Conservation (phyloP, 1,140 invertebrate species). For the Bombus confusus region DNA sequence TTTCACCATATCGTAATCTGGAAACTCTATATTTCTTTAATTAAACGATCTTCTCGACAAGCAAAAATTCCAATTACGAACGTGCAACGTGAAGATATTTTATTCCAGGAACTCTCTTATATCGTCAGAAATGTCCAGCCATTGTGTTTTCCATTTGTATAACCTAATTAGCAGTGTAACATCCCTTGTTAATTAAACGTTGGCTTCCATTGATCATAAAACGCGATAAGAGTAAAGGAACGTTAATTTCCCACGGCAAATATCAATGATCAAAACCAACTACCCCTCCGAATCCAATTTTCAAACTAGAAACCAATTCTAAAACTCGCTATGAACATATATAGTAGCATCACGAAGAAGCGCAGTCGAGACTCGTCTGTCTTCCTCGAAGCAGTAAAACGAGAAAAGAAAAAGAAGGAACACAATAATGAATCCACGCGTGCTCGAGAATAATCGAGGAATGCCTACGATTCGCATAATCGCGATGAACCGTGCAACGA, state of each 20-base stretch:
- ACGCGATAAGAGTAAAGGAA: neutral
- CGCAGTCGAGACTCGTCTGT: neutral
- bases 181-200: neutral
- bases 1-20: no score
- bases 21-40: no score
- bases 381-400: neutral
- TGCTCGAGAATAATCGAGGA: constrained; percentile 15
- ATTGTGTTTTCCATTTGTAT: neutral
- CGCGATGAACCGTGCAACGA: neutral
- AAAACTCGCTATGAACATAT: neutral
- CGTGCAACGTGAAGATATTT: no score
- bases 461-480: constrained; percentile 8
- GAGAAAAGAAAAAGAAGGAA: neutral
- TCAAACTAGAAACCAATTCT: neutral
- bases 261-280: neutral
- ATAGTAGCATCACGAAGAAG: neutral
- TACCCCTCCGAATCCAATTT: neutral
- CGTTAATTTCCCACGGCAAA: neutral
- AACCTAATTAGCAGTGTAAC: neutral
- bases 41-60: neutral
- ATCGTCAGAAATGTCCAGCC: neutral
- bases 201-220: neutral
- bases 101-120: neutral
- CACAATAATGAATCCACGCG: neutral
- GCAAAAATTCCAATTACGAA: neutral